phyloP scores from a whole-genome alignment of 2,888 invertebrate species.

The Melanophora roralis region DNA sequence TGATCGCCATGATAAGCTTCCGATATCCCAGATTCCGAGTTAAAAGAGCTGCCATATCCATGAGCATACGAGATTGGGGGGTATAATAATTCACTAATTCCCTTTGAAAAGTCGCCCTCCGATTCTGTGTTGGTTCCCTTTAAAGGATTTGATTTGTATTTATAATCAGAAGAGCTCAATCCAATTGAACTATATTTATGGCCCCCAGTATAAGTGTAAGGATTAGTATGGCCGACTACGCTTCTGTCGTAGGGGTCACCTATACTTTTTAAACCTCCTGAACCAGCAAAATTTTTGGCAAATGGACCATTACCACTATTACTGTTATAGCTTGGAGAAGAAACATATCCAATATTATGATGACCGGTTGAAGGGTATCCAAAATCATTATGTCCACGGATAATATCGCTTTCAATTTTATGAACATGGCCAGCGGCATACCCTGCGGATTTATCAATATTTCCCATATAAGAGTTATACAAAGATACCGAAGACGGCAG shows the following conservation, averaged over 20 bases:
- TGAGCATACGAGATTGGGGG: background rate
- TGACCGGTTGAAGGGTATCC: slow-evolving; percentile 34
- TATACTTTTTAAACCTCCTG: slow-evolving; percentile 15
- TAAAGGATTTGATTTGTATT: slow-evolving; percentile 12
- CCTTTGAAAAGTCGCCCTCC: slow-evolving; percentile 30
- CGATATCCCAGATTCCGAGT: background rate
- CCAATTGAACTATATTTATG: slow-evolving; percentile 16
- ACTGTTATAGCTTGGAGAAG: slow-evolving; percentile 39
- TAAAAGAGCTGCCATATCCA: background rate
- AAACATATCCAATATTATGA: slow-evolving; percentile 7
- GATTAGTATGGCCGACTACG: background rate
- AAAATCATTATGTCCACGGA: slow-evolving; percentile 25
- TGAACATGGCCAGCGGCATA: slow-evolving; percentile 5
- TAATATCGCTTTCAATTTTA: slow-evolving; percentile 25
- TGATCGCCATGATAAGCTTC: slow-evolving; percentile 31
- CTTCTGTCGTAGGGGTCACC: background rate
- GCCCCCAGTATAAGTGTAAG: slow-evolving; percentile 1
- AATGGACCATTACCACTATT: slow-evolving; percentile 50
- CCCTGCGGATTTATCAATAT: slow-evolving; percentile 33
- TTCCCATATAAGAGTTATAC: slow-evolving; percentile 48
- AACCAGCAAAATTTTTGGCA: slow-evolving; percentile 36
- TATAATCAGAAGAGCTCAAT: background rate
- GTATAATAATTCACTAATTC: background rate
- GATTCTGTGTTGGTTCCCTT: slow-evolving; percentile 14
- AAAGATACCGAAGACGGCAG: slow-evolving; percentile 64